These are phyloP conservation scores for Perodicticus potto DNA, from an alignment of 2,797 vertebrate species.

Conservation along the genomic window DNA sequence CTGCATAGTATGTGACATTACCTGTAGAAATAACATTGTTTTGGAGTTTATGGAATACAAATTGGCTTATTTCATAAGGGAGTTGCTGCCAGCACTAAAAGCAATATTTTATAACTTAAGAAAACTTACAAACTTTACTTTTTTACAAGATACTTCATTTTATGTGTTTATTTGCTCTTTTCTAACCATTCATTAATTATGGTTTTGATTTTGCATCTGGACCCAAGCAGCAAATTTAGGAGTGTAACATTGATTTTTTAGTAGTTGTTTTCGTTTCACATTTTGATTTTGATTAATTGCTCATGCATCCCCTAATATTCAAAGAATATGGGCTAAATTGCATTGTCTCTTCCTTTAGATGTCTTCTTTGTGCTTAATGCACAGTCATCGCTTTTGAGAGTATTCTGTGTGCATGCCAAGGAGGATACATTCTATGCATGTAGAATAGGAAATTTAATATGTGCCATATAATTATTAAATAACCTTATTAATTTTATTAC, in stretches of 20 bases:
- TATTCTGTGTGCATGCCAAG: background rate
- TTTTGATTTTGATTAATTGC: constrained; percentile 29
- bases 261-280: background rate
- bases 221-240: background rate
- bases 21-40: background rate
- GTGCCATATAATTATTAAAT: background rate
- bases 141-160: background rate
- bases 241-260: background rate
- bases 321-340: background rate
- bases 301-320: background rate
- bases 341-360: background rate
- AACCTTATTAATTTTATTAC: background rate
- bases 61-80: background rate
- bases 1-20: background rate
- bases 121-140: background rate
- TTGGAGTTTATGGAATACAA: background rate
- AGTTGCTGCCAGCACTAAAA: background rate
- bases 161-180: background rate
- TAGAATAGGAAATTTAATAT: background rate
- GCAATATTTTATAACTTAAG: background rate
- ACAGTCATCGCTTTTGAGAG: background rate
- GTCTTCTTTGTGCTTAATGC: background rate
- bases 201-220: constrained; percentile 5
- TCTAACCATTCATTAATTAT: background rate
- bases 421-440: background rate